Evolutionary conservation across 2,888 invertebrate species (phyloP), one percentile per base, ranked within the genome.

Genomic region (Caenorhabditis uteleia): DNA sequence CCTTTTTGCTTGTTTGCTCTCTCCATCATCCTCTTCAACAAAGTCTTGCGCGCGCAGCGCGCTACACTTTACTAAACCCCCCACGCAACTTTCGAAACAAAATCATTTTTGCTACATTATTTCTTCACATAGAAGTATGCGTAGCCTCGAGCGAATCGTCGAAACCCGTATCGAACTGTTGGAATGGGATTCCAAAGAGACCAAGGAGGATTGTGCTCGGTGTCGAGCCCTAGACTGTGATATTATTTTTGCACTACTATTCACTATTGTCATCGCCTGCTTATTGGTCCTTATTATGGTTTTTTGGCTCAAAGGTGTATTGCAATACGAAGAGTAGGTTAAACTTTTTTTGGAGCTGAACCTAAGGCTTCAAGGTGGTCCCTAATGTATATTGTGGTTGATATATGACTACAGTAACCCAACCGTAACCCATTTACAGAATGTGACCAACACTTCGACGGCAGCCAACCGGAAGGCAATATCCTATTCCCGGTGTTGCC

Each of bases 161-260:
- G 78, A 78, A 55, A 75, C 79, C 12, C 57, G 78, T 21, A 74
- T 77, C 44, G 77, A 77, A 42, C 67, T 77, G 47, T 59, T 77
- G 21, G 77, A 78, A 62, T 74, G 76, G 60, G 75, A 72, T 48
- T 47, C 58, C 14, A 66, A 68, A 31, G 65, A 67, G 39, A 60
- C 67, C 10, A 66, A 68, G 49, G 70, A 70, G 44, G 80, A 80
- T 56, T 80, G 80, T 56, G 69, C 75, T 6, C 62, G 62, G 25
- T 80, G 80, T 50, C 75, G 82, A 1, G 75, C 80, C 7, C 73
- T 82, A 45, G 82, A 82, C 55, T 82, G 80, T 66, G 82, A 82
- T 55, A 78, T 82, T 38, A 77, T 82, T 39, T 82, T 82, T 56
- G 81, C 81, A n/a, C 67, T 82, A 14, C 68, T 79, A 16, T 81